Base-by-base conservation (phyloP, 2,888 invertebrate genomes). In the Cephus spinipes region DNA sequence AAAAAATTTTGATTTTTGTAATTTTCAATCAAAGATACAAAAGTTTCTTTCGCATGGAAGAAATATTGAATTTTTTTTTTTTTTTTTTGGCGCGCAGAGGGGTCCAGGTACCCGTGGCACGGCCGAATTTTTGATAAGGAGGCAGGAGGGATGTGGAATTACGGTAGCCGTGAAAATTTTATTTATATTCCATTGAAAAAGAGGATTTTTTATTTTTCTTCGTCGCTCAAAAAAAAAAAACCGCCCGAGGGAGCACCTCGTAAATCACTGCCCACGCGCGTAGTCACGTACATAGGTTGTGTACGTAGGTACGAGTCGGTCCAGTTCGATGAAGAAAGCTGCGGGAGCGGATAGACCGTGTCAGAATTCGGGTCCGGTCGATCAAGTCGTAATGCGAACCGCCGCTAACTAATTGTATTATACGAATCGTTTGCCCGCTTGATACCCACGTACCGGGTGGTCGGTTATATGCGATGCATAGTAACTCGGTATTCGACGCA, bases 141-240 rank as follows among this genome's bases (percentile, higher is more conserved):
- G 55, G 9, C 55, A 23, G 23, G 40, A 15, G 15, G 1, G 15
- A 40, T 0, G 40, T 1, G 9, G 23, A 6, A 40, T 40, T 15
- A 23, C 85, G 83, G 87, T 87, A 88, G 87, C 86, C 82, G 81
- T 81, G 79, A 82, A 83, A 85, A 87, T 87, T 85, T 87, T 86
- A 85, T 88, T 88, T 86, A 87, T 87, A n/a, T n/a, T n/a, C n/a
- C 82, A 86, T 86, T 85, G 87, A 87, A 23, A 87, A 85, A 30
- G 31, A 0, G 71, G 1, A 11, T 31, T 15, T 12, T 69, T 71
- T 31, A 40, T 55, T 23, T 23, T 23, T 55, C 55, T 55, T 55
- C 2, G 55, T 55, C 23, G 55, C 77, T 76, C 77, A 71, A 36
- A 73, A 79, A 71, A 36, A 73, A 79, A 35, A 35, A 35, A 12